A percentile compares a stretch with the other conserved stretches of the same genome.
These are phyloP conservation scores for Xestoiulus laeticollis DNA, from an alignment of 2,888 invertebrate genomes.

Conservation along the genomic window DNA sequence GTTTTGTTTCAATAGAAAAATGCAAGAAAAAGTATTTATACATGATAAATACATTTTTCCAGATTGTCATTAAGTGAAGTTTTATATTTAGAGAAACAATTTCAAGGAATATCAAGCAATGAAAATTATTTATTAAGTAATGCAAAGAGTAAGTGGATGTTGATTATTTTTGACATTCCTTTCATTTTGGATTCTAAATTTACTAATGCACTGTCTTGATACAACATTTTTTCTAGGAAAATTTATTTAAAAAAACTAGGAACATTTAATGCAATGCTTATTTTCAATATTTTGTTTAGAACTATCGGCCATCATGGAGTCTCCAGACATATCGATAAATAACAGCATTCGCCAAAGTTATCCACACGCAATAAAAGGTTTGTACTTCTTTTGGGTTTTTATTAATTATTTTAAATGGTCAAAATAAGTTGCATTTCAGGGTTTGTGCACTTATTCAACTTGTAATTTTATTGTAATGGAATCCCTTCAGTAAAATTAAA, in stretches of 20 bases:
- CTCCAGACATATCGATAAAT: neutral
- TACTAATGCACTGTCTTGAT: neutral
- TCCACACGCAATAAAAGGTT: neutral
- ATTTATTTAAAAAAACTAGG: too few relatives aligned
- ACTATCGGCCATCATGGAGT: neutral
- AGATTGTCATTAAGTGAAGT: neutral
- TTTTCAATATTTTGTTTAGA: neutral
- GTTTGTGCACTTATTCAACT: too few relatives aligned
- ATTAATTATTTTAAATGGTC: too few relatives aligned
- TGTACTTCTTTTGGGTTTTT: neutral
- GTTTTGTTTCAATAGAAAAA: neutral
- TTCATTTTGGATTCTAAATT: neutral
- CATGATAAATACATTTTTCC: neutral
- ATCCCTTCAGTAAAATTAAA: too few relatives aligned
- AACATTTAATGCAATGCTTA: neutral
- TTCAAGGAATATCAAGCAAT: neutral
- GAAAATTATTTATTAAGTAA: neutral
- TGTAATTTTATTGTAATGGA: too few relatives aligned
- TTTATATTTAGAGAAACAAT: neutral
- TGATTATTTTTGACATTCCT: neutral
- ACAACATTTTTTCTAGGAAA: too few relatives aligned
- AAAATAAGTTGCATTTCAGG: too few relatives aligned
- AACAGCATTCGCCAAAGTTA: neutral
- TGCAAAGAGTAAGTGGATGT: neutral
- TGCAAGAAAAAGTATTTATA: neutral